phyloP scores from a whole-genome alignment of 2,113 vertebrate genomes.

The Microtus ochrogaster region DNA sequence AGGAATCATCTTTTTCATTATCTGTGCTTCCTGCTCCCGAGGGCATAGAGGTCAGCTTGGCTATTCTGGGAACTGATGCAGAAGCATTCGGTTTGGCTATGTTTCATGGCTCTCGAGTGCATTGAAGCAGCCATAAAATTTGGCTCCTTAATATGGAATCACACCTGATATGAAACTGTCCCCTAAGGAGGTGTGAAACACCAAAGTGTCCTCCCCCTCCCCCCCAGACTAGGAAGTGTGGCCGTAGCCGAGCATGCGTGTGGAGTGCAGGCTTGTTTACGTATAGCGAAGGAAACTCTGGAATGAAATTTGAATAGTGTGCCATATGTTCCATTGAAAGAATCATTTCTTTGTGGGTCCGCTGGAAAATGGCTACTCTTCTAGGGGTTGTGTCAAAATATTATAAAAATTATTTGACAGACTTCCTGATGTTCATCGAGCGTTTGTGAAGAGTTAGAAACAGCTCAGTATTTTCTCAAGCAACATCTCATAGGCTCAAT shows the following conservation, averaged over 20 bases:
- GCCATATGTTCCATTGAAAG: background rate
- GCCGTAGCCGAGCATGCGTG: background rate
- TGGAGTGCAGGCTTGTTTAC: background rate
- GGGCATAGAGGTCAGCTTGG: background rate
- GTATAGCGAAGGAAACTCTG: background rate
- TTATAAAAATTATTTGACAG: background rate
- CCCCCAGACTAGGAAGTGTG: background rate
- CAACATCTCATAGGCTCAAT: background rate
- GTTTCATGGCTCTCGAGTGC: conserved; percentile 38
- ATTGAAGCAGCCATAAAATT: conserved; percentile 61
- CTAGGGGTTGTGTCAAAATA: background rate
- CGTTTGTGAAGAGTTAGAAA: background rate
- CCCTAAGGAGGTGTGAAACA: conserved; percentile 62
- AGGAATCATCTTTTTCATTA: background rate
- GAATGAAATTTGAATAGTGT: background rate
- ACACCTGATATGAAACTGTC: conserved; percentile 74
- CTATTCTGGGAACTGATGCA: conserved; percentile 62
- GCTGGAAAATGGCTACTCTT: background rate
- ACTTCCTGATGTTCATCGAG: background rate
- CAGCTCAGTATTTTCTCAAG: background rate
- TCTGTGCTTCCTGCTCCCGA: background rate
- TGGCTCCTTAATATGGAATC: conserved; percentile 72
- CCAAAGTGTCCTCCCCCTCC: background rate
- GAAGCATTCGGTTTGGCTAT: conserved; percentile 28
- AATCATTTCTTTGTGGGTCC: background rate